Conservation (phyloP, 2,888 invertebrate species). For the Microdon myrmicae region DNA sequence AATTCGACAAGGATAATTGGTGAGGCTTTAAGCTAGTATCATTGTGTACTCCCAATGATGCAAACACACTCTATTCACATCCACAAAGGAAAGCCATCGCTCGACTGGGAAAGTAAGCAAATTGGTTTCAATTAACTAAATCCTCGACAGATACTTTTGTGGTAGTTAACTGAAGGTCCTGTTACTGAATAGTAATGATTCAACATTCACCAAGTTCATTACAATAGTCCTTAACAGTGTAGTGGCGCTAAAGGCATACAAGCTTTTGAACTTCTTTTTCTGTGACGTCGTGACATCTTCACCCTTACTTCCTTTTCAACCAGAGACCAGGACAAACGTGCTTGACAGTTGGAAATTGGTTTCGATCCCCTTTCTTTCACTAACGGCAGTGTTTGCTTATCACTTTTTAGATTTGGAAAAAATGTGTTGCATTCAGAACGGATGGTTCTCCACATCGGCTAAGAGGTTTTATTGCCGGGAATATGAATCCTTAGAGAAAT, state of each 20-base stretch:
- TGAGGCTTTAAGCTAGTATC: no score
- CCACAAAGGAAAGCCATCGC: no score
- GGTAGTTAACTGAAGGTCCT: conserved; percentile 24
- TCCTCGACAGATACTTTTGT: conserved; percentile 16
- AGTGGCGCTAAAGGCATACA: no score
- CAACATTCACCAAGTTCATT: conserved; percentile 15
- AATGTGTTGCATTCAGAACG: conserved; percentile 28
- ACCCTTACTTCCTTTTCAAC: conserved; percentile 5
- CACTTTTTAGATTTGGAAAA: conserved; percentile 2
- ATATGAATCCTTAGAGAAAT: no score
- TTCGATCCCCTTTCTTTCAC: conserved; percentile 11
- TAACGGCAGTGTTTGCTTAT: not conserved
- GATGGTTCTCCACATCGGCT: no score
- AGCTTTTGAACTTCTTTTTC: conserved; percentile 1
- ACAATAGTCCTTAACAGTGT: no score
- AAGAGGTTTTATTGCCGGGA: no score
- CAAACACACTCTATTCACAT: no score
- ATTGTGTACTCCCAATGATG: no score
- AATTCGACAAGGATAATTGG: no score
- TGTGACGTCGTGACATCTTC: conserved; percentile 1
- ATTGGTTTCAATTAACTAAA: conserved; percentile 22
- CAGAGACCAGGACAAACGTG: conserved; percentile 23
- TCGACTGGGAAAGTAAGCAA: conserved; percentile 1
- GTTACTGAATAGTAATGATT: conserved; percentile 24
- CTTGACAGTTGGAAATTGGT: conserved; percentile 36